These are phyloP conservation scores for Pseudomyrmex dendroicus DNA, from an alignment of 1,140 invertebrate species.

Conservation along the genomic window DNA sequence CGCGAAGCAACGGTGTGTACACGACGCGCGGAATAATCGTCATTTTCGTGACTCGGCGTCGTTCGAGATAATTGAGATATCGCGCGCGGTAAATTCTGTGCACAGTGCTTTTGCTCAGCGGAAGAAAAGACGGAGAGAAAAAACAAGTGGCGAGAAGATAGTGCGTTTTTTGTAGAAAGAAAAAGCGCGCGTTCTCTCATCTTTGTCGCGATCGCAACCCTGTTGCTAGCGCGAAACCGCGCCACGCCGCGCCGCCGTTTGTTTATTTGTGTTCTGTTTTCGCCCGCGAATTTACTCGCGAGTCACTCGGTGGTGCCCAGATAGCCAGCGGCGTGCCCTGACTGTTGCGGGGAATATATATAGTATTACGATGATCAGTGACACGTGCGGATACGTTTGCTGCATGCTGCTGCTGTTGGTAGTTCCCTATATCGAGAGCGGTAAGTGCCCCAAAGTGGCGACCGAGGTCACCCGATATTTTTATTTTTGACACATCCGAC, in stretches of 20 bases:
- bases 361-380: conserved; percentile 83
- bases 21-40: background rate
- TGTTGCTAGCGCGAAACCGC: conserved; percentile 36
- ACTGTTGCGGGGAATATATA: conserved; percentile 75
- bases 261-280: conserved; percentile 63
- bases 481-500: background rate
- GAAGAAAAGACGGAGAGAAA: background rate
- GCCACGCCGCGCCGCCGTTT: conserved; percentile 38
- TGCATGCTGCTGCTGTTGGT: conserved; percentile 83
- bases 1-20: conserved; percentile 1
- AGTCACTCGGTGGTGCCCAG: conserved; percentile 50
- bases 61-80: conserved; percentile 17
- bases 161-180: background rate
- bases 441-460: conserved; percentile 73
- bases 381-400: conserved; percentile 82
- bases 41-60: conserved; percentile 1
- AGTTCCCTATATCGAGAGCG: conserved; percentile 85
- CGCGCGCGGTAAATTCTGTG: conserved; percentile 15
- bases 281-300: conserved; percentile 52
- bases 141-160: conserved; percentile 4
- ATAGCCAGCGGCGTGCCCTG: conserved; percentile 43
- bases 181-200: background rate
- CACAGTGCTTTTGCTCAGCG: conserved; percentile 13
- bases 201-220: conserved; percentile 14
- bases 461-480: background rate